A percentile compares a stretch with the other conserved stretches of the same genome.
These are phyloP conservation scores for Eristalis pertinax DNA, from an alignment of 2,888 invertebrate genomes.

Conservation along the genomic window DNA sequence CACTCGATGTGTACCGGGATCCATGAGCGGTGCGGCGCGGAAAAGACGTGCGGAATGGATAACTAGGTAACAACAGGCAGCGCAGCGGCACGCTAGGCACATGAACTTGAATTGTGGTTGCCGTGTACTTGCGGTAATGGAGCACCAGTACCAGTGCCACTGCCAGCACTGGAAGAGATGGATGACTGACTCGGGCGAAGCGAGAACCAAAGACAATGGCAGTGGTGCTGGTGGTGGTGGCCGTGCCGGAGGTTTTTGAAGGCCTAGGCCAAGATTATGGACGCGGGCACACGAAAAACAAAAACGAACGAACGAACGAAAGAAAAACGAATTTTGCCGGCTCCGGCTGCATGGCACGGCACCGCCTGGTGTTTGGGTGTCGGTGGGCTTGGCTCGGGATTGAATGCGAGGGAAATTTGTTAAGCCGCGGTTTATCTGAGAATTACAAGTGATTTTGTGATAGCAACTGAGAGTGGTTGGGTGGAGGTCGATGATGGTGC, in stretches of 20 bases:
- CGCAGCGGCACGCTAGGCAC: slow-evolving; percentile 64
- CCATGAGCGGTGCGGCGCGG: neutral
- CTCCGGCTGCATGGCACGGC: slow-evolving; percentile 25
- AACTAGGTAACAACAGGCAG: slow-evolving; percentile 61
- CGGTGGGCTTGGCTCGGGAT: slow-evolving; percentile 35
- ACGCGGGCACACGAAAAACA: slow-evolving; percentile 27
- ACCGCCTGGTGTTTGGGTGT: slow-evolving; percentile 38
- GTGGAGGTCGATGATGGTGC: neutral
- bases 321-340: slow-evolving; percentile 54
- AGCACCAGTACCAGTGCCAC: slow-evolving; percentile 14
- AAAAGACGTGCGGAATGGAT: slow-evolving; percentile 39
- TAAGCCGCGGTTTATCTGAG: slow-evolving; percentile 38
- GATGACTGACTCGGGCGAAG: slow-evolving; percentile 56
- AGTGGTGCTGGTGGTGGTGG: slow-evolving; percentile 44
- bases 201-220: slow-evolving; percentile 60
- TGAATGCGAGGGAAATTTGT: slow-evolving; percentile 37
- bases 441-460: slow-evolving; percentile 53
- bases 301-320: slow-evolving; percentile 2
- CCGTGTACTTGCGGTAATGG: slow-evolving; percentile 64
- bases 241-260: slow-evolving; percentile 64
- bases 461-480: slow-evolving; percentile 35
- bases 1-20: neutral
- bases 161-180: slow-evolving; percentile 30
- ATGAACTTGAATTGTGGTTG: slow-evolving; percentile 69
- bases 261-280: slow-evolving; percentile 73